Evolutionary conservation across 2,797 vertebrate species (phyloP), one percentile per base, ranked within the genome.

Genomic region (Pangasius mekongensis): DNA sequence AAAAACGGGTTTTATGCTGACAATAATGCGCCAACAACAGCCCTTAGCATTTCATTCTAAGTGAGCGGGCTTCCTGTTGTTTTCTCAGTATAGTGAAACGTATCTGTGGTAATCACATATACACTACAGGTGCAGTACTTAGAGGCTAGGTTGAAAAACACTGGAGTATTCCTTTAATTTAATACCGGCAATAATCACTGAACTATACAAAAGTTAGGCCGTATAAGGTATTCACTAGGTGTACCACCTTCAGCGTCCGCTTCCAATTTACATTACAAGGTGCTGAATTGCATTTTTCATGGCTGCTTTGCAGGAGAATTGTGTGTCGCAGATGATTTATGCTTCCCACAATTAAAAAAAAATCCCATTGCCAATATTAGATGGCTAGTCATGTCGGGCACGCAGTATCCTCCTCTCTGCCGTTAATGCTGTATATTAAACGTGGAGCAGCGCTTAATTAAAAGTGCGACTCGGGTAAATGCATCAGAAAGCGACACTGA

Each of bases 341-440:
- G 94, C 93, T 90, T 92, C 88, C 10, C 92, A 89, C 89, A 92
- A 95, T 94, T 77, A 76, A 69, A 83, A 73, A 43, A 88, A 93
- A 91, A 91, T 90, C 87, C 90, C 91, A 30, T 91, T 92, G 93
- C 92, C 94, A 91, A 95, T 95, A 95, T 93, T 94, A 95, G 94
- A 96, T 95, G 95, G 93, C 94, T 92, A 93, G 94, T 94, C 91
- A 93, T 96, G 94, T 96, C 94, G 94, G 93, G 83, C 54, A 43
- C 39, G 78, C 47, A 6, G 24, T 60, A 54, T 56, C 88, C n/a
- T 62, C 85, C 85, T 86, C 81, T 76, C 86, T n/a, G 69, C 36
- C 66, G 74, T 94, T 95, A 94, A 94, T 94, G 95, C 94, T 95
- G 95, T 95, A 96, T 96, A 95, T 96, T 95, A 95, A 96, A 96